These are phyloP conservation scores for Plodia interpunctella DNA, from an alignment of 1,140 invertebrate species.

Conservation along the genomic window DNA sequence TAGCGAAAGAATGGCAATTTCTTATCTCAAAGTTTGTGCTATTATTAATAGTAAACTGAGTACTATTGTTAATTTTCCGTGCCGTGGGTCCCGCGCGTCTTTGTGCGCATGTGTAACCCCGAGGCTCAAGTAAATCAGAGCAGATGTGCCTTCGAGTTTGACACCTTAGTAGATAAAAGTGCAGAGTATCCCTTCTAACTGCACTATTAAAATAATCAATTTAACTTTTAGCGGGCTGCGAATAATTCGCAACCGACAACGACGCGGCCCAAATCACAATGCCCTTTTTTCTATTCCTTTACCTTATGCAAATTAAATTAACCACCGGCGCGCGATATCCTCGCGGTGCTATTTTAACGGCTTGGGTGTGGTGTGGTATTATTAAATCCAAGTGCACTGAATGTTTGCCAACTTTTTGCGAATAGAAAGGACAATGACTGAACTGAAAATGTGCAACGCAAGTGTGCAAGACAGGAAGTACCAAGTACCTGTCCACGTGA, in stretches of 20 bases:
- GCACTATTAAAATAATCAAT: slow-evolving; percentile 55
- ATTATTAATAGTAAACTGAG: slow-evolving; percentile 61
- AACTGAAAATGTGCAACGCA: slow-evolving; percentile 46
- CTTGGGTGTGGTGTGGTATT: slow-evolving; percentile 8
- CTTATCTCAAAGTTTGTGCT: slow-evolving; percentile 65
- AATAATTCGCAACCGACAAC: slow-evolving; percentile 33
- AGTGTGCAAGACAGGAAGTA: slow-evolving; percentile 50
- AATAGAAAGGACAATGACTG: slow-evolving; percentile 30
- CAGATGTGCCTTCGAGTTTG: slow-evolving; percentile 59
- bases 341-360: neutral
- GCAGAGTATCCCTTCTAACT: slow-evolving; percentile 33
- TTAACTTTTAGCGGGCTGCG: slow-evolving; percentile 31
- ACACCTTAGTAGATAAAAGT: slow-evolving; percentile 44
- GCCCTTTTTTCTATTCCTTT: slow-evolving; percentile 16
- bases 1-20: slow-evolving; percentile 72
- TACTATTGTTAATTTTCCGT: slow-evolving; percentile 59
- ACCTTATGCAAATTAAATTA: slow-evolving; percentile 26
- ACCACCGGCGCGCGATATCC: slow-evolving; percentile 12
- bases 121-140: slow-evolving; percentile 52
- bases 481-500: slow-evolving; percentile 58
- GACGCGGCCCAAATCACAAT: slow-evolving; percentile 13
- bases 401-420: slow-evolving; percentile 2
- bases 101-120: slow-evolving; percentile 36
- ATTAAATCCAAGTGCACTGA: neutral
- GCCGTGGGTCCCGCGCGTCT: slow-evolving; percentile 40